phyloP scores from a whole-genome alignment of 2,797 vertebrate genomes.

The Kryptolebias ocellatus region DNA sequence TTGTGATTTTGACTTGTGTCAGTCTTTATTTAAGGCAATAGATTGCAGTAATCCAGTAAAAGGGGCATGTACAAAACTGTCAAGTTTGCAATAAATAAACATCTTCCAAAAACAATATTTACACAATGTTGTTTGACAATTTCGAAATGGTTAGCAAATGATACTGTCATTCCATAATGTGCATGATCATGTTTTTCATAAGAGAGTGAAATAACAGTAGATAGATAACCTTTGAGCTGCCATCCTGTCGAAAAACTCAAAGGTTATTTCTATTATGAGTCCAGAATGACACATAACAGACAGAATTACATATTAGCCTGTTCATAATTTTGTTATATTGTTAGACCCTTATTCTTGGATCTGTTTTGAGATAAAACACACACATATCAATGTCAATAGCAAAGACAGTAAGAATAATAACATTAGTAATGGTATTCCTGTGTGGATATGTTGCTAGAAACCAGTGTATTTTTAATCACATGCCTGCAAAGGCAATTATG shows the following conservation, averaged over 20 bases:
- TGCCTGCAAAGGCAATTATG: too few species aligned
- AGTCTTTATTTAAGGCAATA: slow-evolving; percentile 3
- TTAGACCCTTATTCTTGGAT: neutral
- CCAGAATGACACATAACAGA: slow-evolving; percentile 27
- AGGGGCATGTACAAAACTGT: neutral
- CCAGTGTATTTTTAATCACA: too few species aligned
- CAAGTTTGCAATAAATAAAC: neutral
- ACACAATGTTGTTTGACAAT: slow-evolving; percentile 9
- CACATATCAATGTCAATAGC: neutral
- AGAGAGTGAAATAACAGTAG: slow-evolving; percentile 21
- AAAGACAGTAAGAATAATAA: too few species aligned
- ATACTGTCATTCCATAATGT: slow-evolving; percentile 27
- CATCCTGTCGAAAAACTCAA: slow-evolving; percentile 37
- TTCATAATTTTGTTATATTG: slow-evolving; percentile 9
- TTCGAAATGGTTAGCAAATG: slow-evolving; percentile 7
- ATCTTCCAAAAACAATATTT: neutral
- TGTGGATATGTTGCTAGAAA: neutral
- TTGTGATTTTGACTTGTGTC: too few species aligned
- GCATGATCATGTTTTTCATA: slow-evolving; percentile 8
- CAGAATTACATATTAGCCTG: slow-evolving; percentile 21
- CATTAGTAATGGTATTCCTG: neutral
- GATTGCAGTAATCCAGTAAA: slow-evolving; percentile 6
- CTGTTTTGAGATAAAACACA: neutral
- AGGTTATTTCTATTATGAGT: slow-evolving; percentile 41
- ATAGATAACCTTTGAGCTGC: slow-evolving; percentile 41